phyloP scores from a whole-genome alignment of 2,113 vertebrate species.

The Dolichallabes microphthalmus region DNA sequence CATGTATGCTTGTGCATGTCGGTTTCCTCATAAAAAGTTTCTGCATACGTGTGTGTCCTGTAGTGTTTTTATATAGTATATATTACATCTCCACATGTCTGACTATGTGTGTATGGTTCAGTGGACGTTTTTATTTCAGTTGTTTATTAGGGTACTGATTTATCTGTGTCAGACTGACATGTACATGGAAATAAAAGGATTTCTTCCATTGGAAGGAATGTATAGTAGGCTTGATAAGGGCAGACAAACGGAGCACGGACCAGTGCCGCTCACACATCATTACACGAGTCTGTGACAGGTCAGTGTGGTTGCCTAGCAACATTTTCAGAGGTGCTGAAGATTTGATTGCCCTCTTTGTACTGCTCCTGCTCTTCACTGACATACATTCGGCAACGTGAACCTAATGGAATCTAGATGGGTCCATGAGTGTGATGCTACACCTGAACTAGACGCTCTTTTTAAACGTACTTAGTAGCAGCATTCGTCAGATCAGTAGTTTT shows the following conservation, averaged over 20 bases:
- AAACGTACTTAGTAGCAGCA: not conserved
- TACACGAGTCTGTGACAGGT: conserved; percentile 49
- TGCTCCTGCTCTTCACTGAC: not conserved
- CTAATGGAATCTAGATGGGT: not conserved
- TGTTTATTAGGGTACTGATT: conserved; percentile 10
- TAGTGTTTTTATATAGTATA: not conserved
- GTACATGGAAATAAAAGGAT: not conserved
- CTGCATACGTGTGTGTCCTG: not conserved
- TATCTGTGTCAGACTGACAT: conserved; percentile 21
- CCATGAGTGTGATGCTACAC: not conserved
- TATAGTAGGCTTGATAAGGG: conserved; percentile 29
- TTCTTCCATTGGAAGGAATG: conserved; percentile 45
- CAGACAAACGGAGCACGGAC: not conserved
- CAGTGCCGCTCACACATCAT: conserved; percentile 28
- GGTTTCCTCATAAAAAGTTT: not conserved
- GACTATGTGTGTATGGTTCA: not conserved
- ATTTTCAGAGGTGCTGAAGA: conserved; percentile 22
- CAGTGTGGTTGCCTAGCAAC: conserved; percentile 51
- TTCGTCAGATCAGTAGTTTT: not conserved
- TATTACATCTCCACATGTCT: not conserved
- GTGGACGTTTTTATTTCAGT: conserved; percentile 8
- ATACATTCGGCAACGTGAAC: not conserved
- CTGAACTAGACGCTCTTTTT: not conserved
- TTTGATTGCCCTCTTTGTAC: conserved; percentile 13
- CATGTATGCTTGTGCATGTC: not conserved